phyloP scores from a whole-genome alignment of 2,113 vertebrate species.

The Corvus moneduloides region DNA sequence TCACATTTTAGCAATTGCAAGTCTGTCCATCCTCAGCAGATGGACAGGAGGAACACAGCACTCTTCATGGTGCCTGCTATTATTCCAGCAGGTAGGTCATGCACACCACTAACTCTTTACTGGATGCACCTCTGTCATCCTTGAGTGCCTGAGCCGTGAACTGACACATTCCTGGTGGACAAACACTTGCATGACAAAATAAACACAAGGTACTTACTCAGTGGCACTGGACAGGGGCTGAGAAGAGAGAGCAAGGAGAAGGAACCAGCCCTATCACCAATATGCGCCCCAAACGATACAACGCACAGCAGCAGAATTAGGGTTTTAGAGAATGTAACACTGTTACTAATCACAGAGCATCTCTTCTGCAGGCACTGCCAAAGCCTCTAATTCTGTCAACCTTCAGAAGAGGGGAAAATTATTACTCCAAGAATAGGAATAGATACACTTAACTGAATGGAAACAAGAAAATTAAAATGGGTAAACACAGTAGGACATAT shows the following conservation, averaged over 20 bases:
- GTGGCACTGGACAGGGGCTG: neutral
- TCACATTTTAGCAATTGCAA: neutral
- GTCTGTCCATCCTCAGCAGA: neutral
- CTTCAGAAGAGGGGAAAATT: neutral
- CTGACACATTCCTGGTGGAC: neutral
- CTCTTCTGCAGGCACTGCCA: neutral
- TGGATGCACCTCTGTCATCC: neutral
- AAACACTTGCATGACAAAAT: neutral
- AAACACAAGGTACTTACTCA: neutral
- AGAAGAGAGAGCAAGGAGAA: neutral
- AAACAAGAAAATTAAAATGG: neutral
- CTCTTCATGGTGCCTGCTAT: neutral
- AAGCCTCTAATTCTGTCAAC: neutral
- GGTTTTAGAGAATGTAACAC: neutral
- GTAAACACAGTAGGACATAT: neutral
- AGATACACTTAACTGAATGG: neutral
- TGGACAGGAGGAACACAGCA: neutral
- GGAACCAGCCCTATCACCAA: neutral
- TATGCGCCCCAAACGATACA: accelerated
- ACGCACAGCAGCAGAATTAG: neutral
- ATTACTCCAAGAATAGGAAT: neutral
- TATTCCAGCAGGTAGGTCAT: neutral
- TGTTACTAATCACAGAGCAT: neutral
- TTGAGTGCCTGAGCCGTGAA: neutral
- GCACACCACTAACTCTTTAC: neutral